Base-by-base conservation (phyloP, 2,113 vertebrate genomes). In the Acrocephalus kingi region DNA sequence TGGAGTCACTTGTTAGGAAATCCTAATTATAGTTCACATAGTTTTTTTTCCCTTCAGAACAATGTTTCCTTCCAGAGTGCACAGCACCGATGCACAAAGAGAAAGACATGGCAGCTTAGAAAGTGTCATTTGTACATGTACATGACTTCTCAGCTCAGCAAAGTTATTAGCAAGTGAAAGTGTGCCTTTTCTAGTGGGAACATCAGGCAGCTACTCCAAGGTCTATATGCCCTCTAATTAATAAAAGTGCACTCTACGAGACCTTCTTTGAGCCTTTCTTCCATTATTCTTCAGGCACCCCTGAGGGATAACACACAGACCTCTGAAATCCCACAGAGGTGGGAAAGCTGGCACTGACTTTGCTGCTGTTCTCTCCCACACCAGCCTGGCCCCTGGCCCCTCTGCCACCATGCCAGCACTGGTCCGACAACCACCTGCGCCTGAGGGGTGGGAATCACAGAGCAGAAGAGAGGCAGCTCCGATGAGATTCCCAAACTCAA, bases 401-500 rank as follows among this genome's bases (percentile, higher is more conserved):
- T 63, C n/a, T 33, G 61, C 68, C 54, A 35, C 59, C 49, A 18
- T 0, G 2, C 35, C 15, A 2, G 88, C 13, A 0, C 55, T 23
- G 69, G 83, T 67, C 89, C 10, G 0, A 77, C 63, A 83, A 69
- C 90, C 86, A 86, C 91, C 91, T 84, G 93, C 15, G 3, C 58
- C 76, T 71, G 48, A 81, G 64, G 89, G 89, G 51, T 59, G 73
- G 95, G 84, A 97, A 93, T 90, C 16, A 4, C 84, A 89, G 80
- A 95, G 96, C 86, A 92, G 86, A 90, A 96, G 91, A 95, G 94
- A 96, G 77, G 93, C 95, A 95, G 95, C 93, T 93, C 86, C 91
- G 3, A 96, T 95, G 96, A 97, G 91, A 95, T 97, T 94, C 96
- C 96, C 96, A 97, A 97, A 97, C 96, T 97, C 95, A 96, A 97